Conservation (phyloP, 2,888 invertebrate genomes). For the Octonoba sinensis region DNA sequence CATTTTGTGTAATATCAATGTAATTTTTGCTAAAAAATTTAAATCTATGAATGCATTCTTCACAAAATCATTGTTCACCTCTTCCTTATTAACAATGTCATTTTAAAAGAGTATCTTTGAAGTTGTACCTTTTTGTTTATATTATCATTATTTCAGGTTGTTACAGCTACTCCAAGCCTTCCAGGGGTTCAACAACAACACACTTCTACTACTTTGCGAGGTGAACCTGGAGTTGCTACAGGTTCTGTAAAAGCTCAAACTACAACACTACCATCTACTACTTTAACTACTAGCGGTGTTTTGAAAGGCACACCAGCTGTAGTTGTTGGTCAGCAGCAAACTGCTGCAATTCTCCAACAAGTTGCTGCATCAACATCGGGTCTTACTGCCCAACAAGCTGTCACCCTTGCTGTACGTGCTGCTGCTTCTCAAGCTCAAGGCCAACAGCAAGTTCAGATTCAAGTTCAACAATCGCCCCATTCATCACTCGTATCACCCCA, state of each 20-base stretch:
- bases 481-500: slow-evolving; percentile 38
- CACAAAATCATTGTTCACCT: background rate
- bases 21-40: background rate
- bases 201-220: slow-evolving; percentile 14
- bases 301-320: slow-evolving; percentile 59
- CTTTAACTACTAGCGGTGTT: slow-evolving; percentile 51
- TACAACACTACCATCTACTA: slow-evolving; percentile 49
- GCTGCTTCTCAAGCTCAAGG: slow-evolving; percentile 38
- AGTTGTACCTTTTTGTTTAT: background rate
- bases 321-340: slow-evolving; percentile 51
- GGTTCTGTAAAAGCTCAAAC: slow-evolving; percentile 57
- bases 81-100: background rate
- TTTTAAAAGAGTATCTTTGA: background rate
- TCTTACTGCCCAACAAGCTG: slow-evolving; percentile 47
- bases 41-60: no score
- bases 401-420: slow-evolving; percentile 59
- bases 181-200: slow-evolving; percentile 34
- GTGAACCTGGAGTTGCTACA: slow-evolving; percentile 34
- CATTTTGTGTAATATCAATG: no score
- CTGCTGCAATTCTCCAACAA: slow-evolving; percentile 49
- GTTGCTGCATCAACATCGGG: slow-evolving; percentile 38
- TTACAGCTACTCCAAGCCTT: slow-evolving; percentile 62
- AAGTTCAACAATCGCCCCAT: slow-evolving; percentile 37
- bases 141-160: slow-evolving; percentile 40
- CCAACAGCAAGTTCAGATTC: slow-evolving; percentile 58